Base-by-base conservation (phyloP, 2,113 vertebrate genomes). In the Gasterosteus aculeatus region DNA sequence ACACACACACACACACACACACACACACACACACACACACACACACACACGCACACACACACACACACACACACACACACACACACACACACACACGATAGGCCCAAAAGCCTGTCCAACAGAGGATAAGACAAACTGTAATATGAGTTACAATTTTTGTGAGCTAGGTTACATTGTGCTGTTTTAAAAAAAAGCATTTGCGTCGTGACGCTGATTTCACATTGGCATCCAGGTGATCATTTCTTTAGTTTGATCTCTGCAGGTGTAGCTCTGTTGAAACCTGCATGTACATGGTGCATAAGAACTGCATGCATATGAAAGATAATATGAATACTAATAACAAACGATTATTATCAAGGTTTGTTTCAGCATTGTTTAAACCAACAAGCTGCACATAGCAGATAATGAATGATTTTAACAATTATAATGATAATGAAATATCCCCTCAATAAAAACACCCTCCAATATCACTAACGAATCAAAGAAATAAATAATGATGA, bases 191-290 rank as follows among this genome's bases (percentile, higher is more conserved):
- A 10, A 10, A n/a, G 12, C 6, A 38, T 19, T 11, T 5, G 22
- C 18, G 33, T 38, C 62, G 15, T 39, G 22, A 26, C 22, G 22
- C 22, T 26, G 22, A 26, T 26, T 26, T 26, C 38, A 69, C 19
- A 16, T 6, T 38, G 4, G 19, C 26, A 62, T 14, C 2, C 26
- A 57, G 42, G 0, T 14, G 35, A 33, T 61, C 2, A 71, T 76
- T 76, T 61, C 15, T 46, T 65, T 3, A 44, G 14, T 10, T 12
- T 73, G 69, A 74, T 59, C 64, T 63, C 46, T 1, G 22, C 62
- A 9, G 53, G 33, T 14, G 11, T 74, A 5, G 15, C 22, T 39
- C 35, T 3, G 22, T 26, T 26, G 41, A 58, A 26, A 54, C 26
- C 33, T 68, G 11, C n/a, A 41, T 26, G 19, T 10, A 54, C 26